phyloP scores from a whole-genome alignment of 1,140 invertebrate genomes.

The Polypedilum pembai region DNA sequence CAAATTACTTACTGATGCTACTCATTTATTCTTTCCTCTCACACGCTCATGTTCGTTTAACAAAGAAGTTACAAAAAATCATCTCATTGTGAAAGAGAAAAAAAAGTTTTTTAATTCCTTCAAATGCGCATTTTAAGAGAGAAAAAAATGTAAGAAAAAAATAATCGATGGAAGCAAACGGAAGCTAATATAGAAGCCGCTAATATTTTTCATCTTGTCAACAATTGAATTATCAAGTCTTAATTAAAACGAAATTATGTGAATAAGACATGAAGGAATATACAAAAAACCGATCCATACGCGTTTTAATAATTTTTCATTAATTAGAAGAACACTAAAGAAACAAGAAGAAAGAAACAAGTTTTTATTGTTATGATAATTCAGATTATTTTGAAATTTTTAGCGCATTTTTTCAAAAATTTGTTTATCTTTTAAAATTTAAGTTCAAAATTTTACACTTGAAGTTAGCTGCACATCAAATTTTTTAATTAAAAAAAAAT shows the following conservation, averaged over 20 bases:
- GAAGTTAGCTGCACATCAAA: too few species aligned
- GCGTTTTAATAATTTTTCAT: constrained; percentile 19
- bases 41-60: background rate
- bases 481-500: too few species aligned
- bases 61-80: background rate
- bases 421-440: too few species aligned
- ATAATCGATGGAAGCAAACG: constrained; percentile 15
- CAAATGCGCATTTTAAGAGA: constrained; percentile 1
- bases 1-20: background rate
- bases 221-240: constrained; percentile 28
- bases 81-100: background rate
- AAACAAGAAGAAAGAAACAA: background rate
- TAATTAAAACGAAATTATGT: constrained; percentile 27
- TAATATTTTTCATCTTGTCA: constrained; percentile 28
- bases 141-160: background rate
- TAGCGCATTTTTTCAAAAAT: too few species aligned
- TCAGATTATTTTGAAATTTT: too few species aligned
- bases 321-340: constrained; percentile 4
- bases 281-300: background rate
- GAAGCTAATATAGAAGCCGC: background rate
- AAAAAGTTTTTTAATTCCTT: background rate
- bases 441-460: too few species aligned
- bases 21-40: background rate
- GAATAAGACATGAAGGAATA: background rate
- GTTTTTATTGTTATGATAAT: too few species aligned